Percentiles rank a stretch among this genome's conserved stretches.
phyloP scores from a whole-genome alignment of 2,797 vertebrate species.

The Chiroxiphia lanceolata region DNA sequence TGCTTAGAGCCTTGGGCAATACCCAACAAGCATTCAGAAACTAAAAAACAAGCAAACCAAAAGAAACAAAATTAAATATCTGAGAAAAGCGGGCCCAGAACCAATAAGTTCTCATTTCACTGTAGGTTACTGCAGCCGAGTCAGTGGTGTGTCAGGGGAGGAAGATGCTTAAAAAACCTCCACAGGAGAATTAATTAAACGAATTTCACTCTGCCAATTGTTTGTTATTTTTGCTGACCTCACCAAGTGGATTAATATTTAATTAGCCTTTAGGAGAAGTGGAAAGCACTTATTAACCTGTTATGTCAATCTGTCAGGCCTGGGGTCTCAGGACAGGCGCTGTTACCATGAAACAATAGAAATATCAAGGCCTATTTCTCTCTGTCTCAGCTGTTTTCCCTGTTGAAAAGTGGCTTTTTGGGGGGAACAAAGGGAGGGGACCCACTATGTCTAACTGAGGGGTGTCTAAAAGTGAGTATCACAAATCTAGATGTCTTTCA shows the following conservation, averaged over 20 bases:
- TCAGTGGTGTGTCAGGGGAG: constrained; percentile 73
- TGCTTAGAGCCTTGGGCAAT: background rate
- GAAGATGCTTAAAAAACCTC: constrained; percentile 76
- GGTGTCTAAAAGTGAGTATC: background rate
- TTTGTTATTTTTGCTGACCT: constrained; percentile 97
- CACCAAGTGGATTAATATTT: constrained; percentile 99
- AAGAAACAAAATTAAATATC: constrained; percentile 55
- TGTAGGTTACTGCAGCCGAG: constrained; percentile 57
- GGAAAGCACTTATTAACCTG: constrained; percentile 98
- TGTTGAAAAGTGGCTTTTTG: background rate
- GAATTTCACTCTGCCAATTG: constrained; percentile 89
- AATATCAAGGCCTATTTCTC: background rate
- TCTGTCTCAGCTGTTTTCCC: accelerated
- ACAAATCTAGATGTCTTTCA: background rate
- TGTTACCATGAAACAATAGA: constrained; percentile 26
- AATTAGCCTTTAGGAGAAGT: constrained; percentile 98
- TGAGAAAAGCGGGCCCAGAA: constrained; percentile 39
- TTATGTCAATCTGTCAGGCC: constrained; percentile 95
- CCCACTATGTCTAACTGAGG: background rate
- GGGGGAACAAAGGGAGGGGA: background rate
- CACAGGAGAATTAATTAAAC: constrained; percentile 92
- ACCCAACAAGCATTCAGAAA: background rate
- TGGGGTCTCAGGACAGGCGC: constrained; percentile 60
- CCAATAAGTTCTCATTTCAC: constrained; percentile 73
- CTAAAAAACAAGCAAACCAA: background rate